These are phyloP conservation scores for Trichogramma dendrolimi DNA, from an alignment of 2,888 invertebrate genomes.

Conservation along the genomic window DNA sequence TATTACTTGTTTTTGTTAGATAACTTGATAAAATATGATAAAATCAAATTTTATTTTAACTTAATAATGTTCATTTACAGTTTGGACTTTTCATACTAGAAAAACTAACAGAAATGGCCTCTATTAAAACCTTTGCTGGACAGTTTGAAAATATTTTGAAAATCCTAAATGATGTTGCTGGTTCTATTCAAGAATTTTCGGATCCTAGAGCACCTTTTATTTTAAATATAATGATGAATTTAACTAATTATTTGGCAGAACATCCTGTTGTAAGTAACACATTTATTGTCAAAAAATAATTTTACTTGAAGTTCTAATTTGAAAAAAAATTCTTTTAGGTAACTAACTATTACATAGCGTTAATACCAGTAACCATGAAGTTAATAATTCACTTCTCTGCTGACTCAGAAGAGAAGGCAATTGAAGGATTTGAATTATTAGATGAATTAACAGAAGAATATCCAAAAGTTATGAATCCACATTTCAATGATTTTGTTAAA, in stretches of 20 bases:
- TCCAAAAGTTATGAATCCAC: constrained; percentile 60
- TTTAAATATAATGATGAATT: constrained; percentile 62
- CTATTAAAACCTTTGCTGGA: constrained; percentile 65
- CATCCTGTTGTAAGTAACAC: constrained; percentile 58
- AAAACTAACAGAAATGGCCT: constrained; percentile 66
- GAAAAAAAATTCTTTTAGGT: constrained; percentile 38
- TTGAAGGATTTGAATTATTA: constrained; percentile 62
- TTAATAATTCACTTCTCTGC: constrained; percentile 60
- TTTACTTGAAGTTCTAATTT: constrained; percentile 13
- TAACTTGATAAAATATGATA: not conserved
- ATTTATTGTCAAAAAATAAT: constrained; percentile 11
- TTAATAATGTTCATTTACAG: constrained; percentile 44
- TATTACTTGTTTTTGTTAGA: not conserved
- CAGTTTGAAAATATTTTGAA: constrained; percentile 57
- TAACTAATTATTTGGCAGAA: constrained; percentile 62
- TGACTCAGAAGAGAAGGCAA: constrained; percentile 59
- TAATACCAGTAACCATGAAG: constrained; percentile 41
- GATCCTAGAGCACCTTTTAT: constrained; percentile 59
- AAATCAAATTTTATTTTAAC: constrained; percentile 3
- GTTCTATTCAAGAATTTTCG: constrained; percentile 51
- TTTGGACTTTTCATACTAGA: constrained; percentile 66
- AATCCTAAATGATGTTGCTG: constrained; percentile 53
- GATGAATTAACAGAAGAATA: constrained; percentile 65
- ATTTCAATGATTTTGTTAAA: constrained; percentile 62
- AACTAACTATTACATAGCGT: not conserved